These are phyloP conservation scores for Loripinus fragilis DNA, from an alignment of 2,888 invertebrate species.

Conservation along the genomic window DNA sequence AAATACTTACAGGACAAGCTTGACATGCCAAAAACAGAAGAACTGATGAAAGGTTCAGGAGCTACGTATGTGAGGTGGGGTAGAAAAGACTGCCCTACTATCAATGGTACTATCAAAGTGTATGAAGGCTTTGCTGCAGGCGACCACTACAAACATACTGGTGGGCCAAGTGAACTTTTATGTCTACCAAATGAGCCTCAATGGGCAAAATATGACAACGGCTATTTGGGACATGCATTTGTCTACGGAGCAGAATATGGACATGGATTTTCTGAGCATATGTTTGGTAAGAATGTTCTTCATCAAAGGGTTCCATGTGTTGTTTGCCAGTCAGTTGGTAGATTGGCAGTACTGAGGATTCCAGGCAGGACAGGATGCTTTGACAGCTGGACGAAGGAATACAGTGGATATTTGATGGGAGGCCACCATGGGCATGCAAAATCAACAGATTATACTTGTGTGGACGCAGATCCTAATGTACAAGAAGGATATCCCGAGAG, in stretches of 20 bases:
- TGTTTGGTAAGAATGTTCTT: background rate
- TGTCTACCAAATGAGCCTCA: background rate
- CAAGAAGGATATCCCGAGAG: too few species aligned
- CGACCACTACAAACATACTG: background rate
- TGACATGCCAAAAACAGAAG: background rate
- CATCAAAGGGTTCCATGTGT: background rate
- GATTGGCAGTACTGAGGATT: background rate
- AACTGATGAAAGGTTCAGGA: background rate
- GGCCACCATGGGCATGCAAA: background rate
- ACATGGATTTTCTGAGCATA: background rate
- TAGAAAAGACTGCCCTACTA: background rate
- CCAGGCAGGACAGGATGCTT: background rate
- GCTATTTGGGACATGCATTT: background rate
- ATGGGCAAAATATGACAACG: background rate
- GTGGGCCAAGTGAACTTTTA: background rate
- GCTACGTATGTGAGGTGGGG: constrained; percentile 1
- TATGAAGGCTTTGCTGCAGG: constrained; percentile 1
- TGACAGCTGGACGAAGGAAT: background rate
- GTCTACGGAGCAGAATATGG: background rate
- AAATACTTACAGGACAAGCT: background rate
- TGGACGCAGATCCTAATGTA: background rate
- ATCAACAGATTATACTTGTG: background rate
- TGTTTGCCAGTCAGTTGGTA: background rate
- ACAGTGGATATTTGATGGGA: background rate
- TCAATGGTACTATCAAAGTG: background rate